Evolutionary conservation across 2,888 invertebrate genomes (phyloP).

Genomic region (Philaethria dido): DNA sequence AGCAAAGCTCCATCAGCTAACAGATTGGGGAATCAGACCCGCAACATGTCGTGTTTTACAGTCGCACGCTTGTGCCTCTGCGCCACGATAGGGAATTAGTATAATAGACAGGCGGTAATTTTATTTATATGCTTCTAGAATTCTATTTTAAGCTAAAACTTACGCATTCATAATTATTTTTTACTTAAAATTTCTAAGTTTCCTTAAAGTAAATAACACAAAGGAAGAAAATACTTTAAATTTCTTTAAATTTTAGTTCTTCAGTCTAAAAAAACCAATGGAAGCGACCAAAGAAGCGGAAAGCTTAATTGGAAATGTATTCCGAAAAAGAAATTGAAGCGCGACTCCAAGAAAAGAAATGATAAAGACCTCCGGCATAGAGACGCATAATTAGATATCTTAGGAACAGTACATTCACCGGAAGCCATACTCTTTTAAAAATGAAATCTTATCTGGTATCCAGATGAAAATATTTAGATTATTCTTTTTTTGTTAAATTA

Average conservation of each 20-base stretch:
- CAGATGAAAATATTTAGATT: conserved; percentile 9
- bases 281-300: conserved; percentile 6
- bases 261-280: conserved; percentile 12
- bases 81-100: too few relatives aligned
- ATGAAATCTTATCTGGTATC: conserved; percentile 30
- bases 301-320: conserved; percentile 20
- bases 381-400: conserved; percentile 44
- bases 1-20: too few relatives aligned
- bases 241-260: background rate
- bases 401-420: conserved; percentile 27
- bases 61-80: too few relatives aligned
- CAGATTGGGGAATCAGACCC: too few relatives aligned
- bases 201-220: background rate
- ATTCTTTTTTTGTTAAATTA: background rate
- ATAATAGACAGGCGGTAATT: too few relatives aligned
- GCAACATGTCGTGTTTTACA: too few relatives aligned
- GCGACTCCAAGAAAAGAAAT: conserved; percentile 39
- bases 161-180: too few relatives aligned
- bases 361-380: conserved; percentile 40
- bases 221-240: background rate
- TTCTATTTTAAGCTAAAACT: too few relatives aligned
- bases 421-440: conserved; percentile 36
- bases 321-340: conserved; percentile 31
- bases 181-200: background rate
- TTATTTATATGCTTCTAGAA: too few relatives aligned